phyloP scores from a whole-genome alignment of 1,140 invertebrate genomes.

The Listronotus bonariensis region DNA sequence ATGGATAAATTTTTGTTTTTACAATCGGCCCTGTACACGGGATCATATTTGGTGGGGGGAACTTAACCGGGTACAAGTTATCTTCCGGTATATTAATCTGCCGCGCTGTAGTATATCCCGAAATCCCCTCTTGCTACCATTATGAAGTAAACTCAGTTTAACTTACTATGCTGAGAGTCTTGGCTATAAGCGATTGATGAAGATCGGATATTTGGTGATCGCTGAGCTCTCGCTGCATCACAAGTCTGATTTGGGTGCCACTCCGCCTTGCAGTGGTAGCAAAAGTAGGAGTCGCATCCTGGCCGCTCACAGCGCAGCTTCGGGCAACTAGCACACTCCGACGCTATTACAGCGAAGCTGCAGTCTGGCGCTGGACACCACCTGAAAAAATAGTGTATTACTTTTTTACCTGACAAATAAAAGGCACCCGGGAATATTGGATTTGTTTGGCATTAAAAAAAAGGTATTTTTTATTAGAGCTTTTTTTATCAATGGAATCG shows the following conservation, averaged over 20 bases:
- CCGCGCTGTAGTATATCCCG: too few relatives aligned
- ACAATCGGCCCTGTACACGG: too few relatives aligned
- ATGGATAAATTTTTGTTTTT: too few relatives aligned
- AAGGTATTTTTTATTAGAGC: too few relatives aligned
- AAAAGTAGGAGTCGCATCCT: slow-evolving; percentile 92
- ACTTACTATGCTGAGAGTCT: slow-evolving; percentile 68
- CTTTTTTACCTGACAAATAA: too few relatives aligned
- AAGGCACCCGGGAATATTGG: too few relatives aligned
- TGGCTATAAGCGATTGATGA: slow-evolving; percentile 72
- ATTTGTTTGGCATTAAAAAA: too few relatives aligned
- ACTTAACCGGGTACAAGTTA: too few relatives aligned
- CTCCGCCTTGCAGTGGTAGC: slow-evolving; percentile 96
- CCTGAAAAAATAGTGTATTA: slow-evolving; percentile 54
- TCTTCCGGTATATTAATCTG: too few relatives aligned
- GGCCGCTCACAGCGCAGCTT: slow-evolving; percentile 89
- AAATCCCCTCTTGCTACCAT: too few relatives aligned
- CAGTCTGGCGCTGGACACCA: slow-evolving; percentile 97
- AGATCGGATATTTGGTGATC: slow-evolving; percentile 72
- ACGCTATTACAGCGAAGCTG: slow-evolving; percentile 92
- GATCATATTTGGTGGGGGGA: too few relatives aligned
- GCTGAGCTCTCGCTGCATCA: slow-evolving; percentile 85
- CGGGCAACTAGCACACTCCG: slow-evolving; percentile 94
- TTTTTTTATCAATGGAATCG: too few relatives aligned
- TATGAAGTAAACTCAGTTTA: neutral
- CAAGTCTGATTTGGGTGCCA: slow-evolving; percentile 99